These are phyloP conservation scores for Heterocephalus glaber DNA, from an alignment of 2,113 vertebrate species.

Conservation along the genomic window DNA sequence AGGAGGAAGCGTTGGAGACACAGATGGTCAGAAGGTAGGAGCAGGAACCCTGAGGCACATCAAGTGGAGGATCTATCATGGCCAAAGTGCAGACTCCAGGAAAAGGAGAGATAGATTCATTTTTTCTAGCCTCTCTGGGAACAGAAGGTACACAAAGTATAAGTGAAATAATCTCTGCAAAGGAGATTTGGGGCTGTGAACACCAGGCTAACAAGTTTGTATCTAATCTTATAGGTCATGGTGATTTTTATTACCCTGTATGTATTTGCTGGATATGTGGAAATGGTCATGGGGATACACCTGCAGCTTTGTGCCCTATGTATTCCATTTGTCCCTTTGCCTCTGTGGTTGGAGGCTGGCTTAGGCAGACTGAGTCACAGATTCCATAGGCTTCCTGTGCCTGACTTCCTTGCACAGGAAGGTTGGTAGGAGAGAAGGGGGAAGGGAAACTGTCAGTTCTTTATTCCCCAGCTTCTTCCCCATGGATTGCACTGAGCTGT, in stretches of 20 bases:
- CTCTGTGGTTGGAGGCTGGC: background rate
- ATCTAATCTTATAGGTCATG: background rate
- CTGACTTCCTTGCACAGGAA: background rate
- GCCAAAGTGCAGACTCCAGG: background rate
- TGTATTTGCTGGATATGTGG: background rate
- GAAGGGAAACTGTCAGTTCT: fast-evolving
- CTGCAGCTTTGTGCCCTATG: background rate
- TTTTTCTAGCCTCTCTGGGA: background rate
- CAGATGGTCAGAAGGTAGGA: background rate
- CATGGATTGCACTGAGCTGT: no score
- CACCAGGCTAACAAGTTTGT: background rate
- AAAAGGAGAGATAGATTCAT: background rate
- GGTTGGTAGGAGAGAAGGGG: background rate
- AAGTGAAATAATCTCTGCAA: background rate
- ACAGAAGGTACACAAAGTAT: background rate
- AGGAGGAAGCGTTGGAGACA: fast-evolving
- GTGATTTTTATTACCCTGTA: background rate
- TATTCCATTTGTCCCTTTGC: background rate
- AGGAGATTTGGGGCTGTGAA: background rate
- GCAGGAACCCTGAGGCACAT: background rate
- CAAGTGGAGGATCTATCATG: background rate
- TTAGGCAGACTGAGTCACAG: background rate
- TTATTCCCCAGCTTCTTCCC: background rate
- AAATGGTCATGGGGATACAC: background rate
- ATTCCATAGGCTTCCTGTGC: background rate